phyloP scores from a whole-genome alignment of 2,113 vertebrate species.

The Neoarius graeffei region DNA sequence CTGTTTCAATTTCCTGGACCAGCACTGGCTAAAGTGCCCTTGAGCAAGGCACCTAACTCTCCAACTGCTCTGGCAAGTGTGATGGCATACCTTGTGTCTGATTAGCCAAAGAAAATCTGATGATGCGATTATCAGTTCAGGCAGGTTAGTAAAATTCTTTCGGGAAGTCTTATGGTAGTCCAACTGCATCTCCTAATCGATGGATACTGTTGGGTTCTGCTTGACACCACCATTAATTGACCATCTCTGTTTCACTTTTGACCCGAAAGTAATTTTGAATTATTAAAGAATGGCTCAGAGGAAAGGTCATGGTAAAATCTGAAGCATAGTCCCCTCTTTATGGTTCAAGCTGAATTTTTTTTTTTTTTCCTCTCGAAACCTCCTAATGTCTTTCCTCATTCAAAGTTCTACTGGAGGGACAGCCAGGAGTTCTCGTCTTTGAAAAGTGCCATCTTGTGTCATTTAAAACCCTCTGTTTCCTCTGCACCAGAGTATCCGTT shows the following conservation, averaged over 20 bases:
- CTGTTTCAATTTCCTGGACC: too few relatives aligned
- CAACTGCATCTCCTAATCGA: not conserved
- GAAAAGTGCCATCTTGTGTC: conserved; percentile 17
- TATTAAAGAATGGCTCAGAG: conserved; percentile 1
- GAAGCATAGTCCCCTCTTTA: not conserved
- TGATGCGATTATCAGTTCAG: too few relatives aligned
- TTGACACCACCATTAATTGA: not conserved
- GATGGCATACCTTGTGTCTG: too few relatives aligned
- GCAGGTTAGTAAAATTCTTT: not conserved
- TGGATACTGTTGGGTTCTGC: not conserved
- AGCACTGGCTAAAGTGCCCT: too few relatives aligned
- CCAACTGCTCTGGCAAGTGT: too few relatives aligned
- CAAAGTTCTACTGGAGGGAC: not conserved
- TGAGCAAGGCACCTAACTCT: too few relatives aligned
- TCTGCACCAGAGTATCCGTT: not conserved
- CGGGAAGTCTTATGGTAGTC: not conserved
- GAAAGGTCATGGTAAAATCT: conserved; percentile 13
- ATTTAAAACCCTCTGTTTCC: conserved; percentile 2
- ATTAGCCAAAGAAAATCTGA: too few relatives aligned
- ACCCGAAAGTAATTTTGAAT: conserved; percentile 10
- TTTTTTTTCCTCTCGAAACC: not conserved
- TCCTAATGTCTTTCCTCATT: not conserved
- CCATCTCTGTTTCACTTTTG: not conserved
- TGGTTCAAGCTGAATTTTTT: conserved; percentile 2
- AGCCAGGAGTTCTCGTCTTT: not conserved